A percentile compares a stretch with the other conserved stretches of the same genome.
Conservation (phyloP, 2,113 vertebrate species). For the Sphyrna mokarran region DNA sequence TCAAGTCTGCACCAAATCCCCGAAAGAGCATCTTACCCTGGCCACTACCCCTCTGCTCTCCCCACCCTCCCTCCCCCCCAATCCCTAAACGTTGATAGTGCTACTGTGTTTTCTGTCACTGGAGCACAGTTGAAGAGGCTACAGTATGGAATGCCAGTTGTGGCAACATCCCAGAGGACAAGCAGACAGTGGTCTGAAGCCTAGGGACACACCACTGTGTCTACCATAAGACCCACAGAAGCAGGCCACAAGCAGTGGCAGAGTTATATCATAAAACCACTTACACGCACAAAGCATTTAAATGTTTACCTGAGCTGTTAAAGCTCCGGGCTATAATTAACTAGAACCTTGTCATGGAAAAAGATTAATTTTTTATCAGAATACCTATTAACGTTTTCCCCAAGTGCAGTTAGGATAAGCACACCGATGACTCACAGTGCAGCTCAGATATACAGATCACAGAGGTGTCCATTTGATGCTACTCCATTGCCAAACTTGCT, state of each 20-base stretch:
- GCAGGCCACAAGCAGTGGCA: not conserved
- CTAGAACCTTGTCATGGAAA: not conserved
- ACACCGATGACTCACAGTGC: not conserved
- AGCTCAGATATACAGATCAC: not conserved
- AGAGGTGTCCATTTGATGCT: not conserved
- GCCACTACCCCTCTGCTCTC: no score
- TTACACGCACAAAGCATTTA: not conserved
- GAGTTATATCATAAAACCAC: not conserved
- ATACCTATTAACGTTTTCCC: not conserved
- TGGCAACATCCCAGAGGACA: not conserved
- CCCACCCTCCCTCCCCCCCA: not conserved
- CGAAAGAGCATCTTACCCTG: no score
- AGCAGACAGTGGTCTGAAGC: not conserved
- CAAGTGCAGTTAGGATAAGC: not conserved
- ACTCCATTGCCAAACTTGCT: not conserved
- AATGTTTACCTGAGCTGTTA: not conserved
- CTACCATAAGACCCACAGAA: not conserved
- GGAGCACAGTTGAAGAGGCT: not conserved
- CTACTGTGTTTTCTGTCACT: not conserved
- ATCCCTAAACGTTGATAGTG: not conserved
- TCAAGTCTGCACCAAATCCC: no score
- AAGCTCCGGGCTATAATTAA: not conserved
- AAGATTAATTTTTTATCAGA: not conserved
- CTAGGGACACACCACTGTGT: not conserved
- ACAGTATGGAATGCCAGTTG: not conserved